These are phyloP conservation scores for Tetramorium parvispinum DNA, from an alignment of 1,140 invertebrate genomes.

Conservation along the genomic window DNA sequence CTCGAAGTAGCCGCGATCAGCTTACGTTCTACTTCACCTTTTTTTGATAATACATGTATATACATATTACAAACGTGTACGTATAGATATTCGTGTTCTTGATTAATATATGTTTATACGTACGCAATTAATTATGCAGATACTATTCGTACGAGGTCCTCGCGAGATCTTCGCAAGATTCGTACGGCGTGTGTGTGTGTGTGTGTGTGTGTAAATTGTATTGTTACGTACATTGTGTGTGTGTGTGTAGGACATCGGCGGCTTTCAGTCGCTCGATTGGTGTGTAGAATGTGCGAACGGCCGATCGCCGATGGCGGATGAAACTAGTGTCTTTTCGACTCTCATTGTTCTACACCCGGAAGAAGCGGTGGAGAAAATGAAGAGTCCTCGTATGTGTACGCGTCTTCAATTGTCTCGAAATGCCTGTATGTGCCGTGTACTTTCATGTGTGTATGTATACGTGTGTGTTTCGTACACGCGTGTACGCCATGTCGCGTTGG, in stretches of 20 bases:
- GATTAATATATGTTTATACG: slow-evolving; percentile 61
- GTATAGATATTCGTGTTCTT: slow-evolving; percentile 57
- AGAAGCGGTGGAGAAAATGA: slow-evolving; percentile 34
- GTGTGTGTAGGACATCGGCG: not conserved
- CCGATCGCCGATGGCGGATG: not conserved
- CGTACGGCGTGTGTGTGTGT: slow-evolving; percentile 36
- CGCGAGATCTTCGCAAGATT: slow-evolving; percentile 16
- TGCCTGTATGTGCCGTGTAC: not conserved
- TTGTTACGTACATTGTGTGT: not conserved
- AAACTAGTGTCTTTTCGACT: not conserved
- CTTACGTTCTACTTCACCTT: slow-evolving; percentile 60
- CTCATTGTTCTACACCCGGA: slow-evolving; percentile 29
- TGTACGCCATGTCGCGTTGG: slow-evolving; percentile 41
- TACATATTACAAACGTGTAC: slow-evolving; percentile 62
- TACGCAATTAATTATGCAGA: slow-evolving; percentile 51
- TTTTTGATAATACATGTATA: slow-evolving; percentile 69
- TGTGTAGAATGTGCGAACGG: slow-evolving; percentile 13
- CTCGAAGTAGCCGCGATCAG: slow-evolving; percentile 70
- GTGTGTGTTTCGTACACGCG: slow-evolving; percentile 16
- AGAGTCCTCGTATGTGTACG: not conserved
- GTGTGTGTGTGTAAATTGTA: not conserved
- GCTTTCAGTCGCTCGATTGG: not conserved
- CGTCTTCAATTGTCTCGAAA: not conserved
- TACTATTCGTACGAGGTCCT: slow-evolving; percentile 26
- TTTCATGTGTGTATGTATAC: not conserved